Conservation (phyloP, 2,797 vertebrate species). For the Gouania willdenowi region DNA sequence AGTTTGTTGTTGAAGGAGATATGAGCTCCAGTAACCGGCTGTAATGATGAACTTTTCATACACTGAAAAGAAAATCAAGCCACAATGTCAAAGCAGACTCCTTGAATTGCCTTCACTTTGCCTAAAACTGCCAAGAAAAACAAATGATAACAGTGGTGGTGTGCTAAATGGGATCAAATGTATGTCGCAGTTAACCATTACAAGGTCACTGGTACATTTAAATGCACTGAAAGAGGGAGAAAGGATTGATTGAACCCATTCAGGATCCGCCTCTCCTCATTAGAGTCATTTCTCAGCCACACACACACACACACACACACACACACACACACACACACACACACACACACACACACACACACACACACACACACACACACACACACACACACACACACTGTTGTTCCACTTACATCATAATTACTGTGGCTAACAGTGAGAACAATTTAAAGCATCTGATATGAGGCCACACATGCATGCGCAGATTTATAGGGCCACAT, state of each 20-base stretch:
- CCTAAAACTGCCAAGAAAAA: conserved; percentile 52
- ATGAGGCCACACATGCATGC: conserved; percentile 48
- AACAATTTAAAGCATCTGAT: conserved; percentile 75
- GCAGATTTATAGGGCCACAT: background rate
- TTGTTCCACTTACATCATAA: conserved; percentile 91
- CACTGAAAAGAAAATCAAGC: no score
- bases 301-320: no score
- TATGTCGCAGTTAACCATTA: conserved; percentile 80
- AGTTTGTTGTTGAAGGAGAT: conserved; percentile 43
- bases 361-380: no score
- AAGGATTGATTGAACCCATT: conserved; percentile 86
- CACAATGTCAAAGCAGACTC: conserved; percentile 38
- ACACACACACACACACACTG: no score
- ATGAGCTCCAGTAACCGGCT: conserved; percentile 28
- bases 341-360: no score
- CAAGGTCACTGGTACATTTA: conserved; percentile 86
- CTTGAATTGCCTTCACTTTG: conserved; percentile 40
- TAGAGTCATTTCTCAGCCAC: conserved; percentile 86
- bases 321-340: no score
- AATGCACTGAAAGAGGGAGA: conserved; percentile 74
- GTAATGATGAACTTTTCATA: conserved; percentile 19
- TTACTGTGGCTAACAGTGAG: conserved; percentile 78
- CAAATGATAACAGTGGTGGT: conserved; percentile 69
- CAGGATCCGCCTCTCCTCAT: conserved; percentile 84
- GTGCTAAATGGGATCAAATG: conserved; percentile 85